Conservation (phyloP, 2,797 vertebrate species). For the Remorina albescens region DNA sequence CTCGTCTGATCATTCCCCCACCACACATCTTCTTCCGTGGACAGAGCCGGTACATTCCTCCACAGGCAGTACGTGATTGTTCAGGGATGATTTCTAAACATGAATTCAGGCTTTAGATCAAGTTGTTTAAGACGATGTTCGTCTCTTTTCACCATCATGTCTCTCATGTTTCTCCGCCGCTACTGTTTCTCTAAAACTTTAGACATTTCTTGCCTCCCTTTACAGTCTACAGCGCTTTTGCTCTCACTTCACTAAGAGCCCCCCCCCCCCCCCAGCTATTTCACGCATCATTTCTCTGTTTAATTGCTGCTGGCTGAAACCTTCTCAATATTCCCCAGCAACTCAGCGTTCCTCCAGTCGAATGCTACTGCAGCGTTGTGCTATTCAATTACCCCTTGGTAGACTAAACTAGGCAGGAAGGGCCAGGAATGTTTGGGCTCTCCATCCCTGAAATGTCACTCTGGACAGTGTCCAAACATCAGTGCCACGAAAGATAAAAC, state of each 20-base stretch:
- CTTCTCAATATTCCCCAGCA: constrained; percentile 73
- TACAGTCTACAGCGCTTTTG: constrained; percentile 57
- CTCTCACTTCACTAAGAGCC: constrained; percentile 52
- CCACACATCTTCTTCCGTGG: neutral
- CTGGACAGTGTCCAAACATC: constrained; percentile 65
- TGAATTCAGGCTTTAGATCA: neutral
- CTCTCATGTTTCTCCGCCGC: constrained; percentile 23
- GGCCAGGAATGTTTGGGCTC: constrained; percentile 68
- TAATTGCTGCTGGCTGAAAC: constrained; percentile 86
- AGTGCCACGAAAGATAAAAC: constrained; percentile 55
- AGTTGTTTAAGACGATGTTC: constrained; percentile 27
- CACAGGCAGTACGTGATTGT: neutral
- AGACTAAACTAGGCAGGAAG: constrained; percentile 65
- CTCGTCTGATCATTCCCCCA: neutral
- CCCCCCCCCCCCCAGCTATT: constrained; percentile 67
- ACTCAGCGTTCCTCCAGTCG: constrained; percentile 76
- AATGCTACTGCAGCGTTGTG: constrained; percentile 67
- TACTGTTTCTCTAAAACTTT: constrained; percentile 36
- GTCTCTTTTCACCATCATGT: constrained; percentile 31
- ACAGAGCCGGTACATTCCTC: neutral
- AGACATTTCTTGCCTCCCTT: constrained; percentile 47
- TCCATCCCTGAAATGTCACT: constrained; percentile 70
- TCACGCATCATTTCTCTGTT: constrained; percentile 86
- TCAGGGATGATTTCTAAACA: neutral
- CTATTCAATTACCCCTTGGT: constrained; percentile 81